Percentiles rank a stretch among this genome's conserved stretches.
These are phyloP conservation scores for Dendrophyllia cribrosa DNA, from an alignment of 64 coral and sea anemone species.

Conservation along the genomic window DNA sequence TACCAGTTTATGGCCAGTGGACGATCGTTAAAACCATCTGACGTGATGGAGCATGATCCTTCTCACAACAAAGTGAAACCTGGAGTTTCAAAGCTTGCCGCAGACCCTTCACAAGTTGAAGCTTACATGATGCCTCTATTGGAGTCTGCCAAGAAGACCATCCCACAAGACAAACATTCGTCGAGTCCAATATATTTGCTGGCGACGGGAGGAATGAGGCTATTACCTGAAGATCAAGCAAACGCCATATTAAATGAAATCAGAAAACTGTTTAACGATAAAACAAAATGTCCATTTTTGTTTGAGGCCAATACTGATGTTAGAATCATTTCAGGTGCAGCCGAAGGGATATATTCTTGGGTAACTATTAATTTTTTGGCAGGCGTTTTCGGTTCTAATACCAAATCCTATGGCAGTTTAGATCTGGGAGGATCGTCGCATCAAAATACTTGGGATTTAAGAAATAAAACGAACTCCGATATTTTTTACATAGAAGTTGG, in stretches of 20 bases:
- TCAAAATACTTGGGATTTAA: slow-evolving; percentile 47
- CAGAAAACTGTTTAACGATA: slow-evolving; percentile 19
- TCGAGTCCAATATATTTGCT: slow-evolving; percentile 15
- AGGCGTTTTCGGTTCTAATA: not conserved
- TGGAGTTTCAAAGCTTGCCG: slow-evolving; percentile 12
- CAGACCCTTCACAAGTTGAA: not conserved
- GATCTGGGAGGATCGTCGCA: slow-evolving; percentile 56
- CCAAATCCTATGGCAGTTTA: not conserved
- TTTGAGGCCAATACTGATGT: slow-evolving; percentile 5
- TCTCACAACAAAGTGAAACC: slow-evolving; percentile 19
- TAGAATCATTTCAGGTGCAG: slow-evolving; percentile 1
- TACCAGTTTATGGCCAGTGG: not conserved
- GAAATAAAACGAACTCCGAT: not conserved
- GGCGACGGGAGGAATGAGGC: slow-evolving; percentile 58
- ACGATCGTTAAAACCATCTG: not conserved
- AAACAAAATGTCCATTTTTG: slow-evolving; percentile 15
- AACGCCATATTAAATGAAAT: slow-evolving; percentile 38
- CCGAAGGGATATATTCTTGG: slow-evolving; percentile 50
- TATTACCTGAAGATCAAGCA: not conserved
- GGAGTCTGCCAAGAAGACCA: slow-evolving; percentile 21
- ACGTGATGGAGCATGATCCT: slow-evolving; percentile 12
- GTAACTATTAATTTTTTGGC: slow-evolving; percentile 49
- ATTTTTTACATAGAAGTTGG: not conserved
- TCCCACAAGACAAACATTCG: slow-evolving; percentile 37
- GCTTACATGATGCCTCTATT: slow-evolving; percentile 41